Evolutionary conservation across 2,797 vertebrate species (phyloP).

Genomic region (Lithobates sylvaticus): DNA sequence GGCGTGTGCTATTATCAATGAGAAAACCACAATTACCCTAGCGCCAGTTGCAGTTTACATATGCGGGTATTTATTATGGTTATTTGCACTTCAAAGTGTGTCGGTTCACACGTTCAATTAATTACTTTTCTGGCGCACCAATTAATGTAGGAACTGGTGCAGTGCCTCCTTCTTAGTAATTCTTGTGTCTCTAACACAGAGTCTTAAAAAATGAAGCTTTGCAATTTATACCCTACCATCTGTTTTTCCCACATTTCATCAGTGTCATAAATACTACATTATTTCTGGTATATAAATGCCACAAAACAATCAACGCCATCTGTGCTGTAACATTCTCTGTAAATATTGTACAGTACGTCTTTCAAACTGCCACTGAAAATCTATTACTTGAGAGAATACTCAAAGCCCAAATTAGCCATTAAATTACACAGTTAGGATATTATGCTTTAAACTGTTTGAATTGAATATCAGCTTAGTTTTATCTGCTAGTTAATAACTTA

Average conservation of each 20-base stretch:
- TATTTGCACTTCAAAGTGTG: no score
- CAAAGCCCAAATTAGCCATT: constrained; percentile 3
- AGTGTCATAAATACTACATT: constrained; percentile 48
- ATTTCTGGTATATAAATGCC: constrained; percentile 39
- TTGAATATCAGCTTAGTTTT: background rate
- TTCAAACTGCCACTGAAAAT: constrained; percentile 16
- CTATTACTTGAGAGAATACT: background rate
- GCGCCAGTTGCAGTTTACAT: no score
- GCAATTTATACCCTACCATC: constrained; percentile 24
- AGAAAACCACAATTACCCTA: no score
- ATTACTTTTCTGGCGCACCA: no score
- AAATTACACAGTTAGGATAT: background rate
- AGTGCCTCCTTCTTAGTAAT: no score
- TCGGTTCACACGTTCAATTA: no score
- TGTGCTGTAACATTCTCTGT: constrained; percentile 6
- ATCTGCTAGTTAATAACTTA: background rate
- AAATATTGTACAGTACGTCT: constrained; percentile 17
- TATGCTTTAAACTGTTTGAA: background rate
- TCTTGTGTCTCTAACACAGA: background rate
- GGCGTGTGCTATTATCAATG: no score
- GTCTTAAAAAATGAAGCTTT: background rate
- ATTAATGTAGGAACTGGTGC: no score
- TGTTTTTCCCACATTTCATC: constrained; percentile 27
- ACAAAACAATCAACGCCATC: constrained; percentile 36
- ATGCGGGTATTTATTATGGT: no score